These are phyloP conservation scores for Drosophila tanythrix DNA, from an alignment of 2,888 invertebrate genomes.

Conservation along the genomic window DNA sequence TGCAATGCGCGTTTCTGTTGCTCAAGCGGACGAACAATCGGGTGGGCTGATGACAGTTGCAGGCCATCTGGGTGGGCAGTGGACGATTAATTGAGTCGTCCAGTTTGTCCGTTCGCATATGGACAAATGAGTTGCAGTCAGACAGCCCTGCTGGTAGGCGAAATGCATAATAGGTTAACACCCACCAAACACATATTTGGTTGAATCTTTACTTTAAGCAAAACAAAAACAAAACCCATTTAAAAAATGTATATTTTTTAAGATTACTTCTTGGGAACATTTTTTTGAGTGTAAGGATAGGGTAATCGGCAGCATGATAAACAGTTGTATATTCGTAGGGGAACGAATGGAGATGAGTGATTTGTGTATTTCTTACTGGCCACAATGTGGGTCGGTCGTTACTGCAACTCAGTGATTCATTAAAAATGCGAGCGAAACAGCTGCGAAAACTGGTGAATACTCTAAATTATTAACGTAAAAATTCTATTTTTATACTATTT, in stretches of 20 bases:
- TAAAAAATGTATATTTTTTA: not conserved
- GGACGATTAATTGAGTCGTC: conserved; percentile 19
- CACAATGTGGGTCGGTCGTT: conserved; percentile 38
- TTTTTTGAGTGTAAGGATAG: not conserved
- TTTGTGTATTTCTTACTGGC: conserved; percentile 15
- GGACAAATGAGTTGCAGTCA: conserved; percentile 49
- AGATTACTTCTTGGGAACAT: not conserved
- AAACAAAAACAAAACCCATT: not conserved
- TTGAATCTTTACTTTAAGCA: not conserved
- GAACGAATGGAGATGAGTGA: not conserved
- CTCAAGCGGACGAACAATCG: not conserved
- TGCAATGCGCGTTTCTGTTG: conserved; percentile 56
- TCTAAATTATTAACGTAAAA: not conserved
- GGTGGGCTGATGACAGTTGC: conserved; percentile 1
- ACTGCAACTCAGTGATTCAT: conserved; percentile 18
- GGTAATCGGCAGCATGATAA: not conserved
- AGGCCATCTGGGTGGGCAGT: conserved; percentile 4
- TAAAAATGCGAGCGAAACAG: not conserved
- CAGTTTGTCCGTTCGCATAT: conserved; percentile 30
- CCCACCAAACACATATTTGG: not conserved
- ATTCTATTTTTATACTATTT: not conserved
- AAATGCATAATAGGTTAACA: not conserved
- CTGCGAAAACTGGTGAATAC: too few species aligned
- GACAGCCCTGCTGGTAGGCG: not conserved
- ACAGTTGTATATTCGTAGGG: not conserved